phyloP scores from a whole-genome alignment of 2,113 vertebrate species.

The Heliornis fulica region DNA sequence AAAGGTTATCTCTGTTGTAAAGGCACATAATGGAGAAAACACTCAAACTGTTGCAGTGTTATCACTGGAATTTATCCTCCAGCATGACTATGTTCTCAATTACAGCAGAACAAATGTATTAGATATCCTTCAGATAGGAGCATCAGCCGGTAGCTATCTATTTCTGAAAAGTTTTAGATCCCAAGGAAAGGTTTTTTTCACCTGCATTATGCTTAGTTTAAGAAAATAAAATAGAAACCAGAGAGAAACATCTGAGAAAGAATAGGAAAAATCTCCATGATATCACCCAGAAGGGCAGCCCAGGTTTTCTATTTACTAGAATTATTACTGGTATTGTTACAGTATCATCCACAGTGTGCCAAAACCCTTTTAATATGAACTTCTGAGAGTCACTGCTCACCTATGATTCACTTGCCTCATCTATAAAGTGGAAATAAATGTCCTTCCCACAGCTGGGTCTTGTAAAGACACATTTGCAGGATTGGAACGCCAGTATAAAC shows the following conservation, averaged over 20 bases:
- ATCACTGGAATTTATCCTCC: constrained; percentile 34
- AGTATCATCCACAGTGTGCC: not conserved
- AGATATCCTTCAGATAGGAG: constrained; percentile 46
- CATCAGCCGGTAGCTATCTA: not conserved
- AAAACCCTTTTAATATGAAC: not conserved
- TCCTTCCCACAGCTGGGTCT: constrained; percentile 26
- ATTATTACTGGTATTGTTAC: not conserved
- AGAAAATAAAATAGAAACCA: not conserved
- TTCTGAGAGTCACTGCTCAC: not conserved
- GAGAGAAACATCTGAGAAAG: not conserved
- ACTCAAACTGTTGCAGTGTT: constrained; percentile 18
- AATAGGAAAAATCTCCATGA: not conserved
- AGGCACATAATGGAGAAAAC: constrained; percentile 58
- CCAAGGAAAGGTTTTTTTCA: not conserved
- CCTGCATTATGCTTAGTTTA: not conserved
- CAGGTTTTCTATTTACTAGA: not conserved
- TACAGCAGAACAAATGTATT: constrained; percentile 54
- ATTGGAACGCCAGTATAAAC: constrained; percentile 28
- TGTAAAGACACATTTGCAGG: constrained; percentile 31
- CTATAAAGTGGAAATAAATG: constrained; percentile 32
- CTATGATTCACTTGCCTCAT: not conserved
- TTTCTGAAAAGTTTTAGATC: not conserved
- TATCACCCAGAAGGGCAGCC: not conserved
- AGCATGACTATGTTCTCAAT: constrained; percentile 43
- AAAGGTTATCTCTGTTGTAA: constrained; percentile 71